phyloP scores from a whole-genome alignment of 2,797 vertebrate genomes.

The Tragopan temminckii region DNA sequence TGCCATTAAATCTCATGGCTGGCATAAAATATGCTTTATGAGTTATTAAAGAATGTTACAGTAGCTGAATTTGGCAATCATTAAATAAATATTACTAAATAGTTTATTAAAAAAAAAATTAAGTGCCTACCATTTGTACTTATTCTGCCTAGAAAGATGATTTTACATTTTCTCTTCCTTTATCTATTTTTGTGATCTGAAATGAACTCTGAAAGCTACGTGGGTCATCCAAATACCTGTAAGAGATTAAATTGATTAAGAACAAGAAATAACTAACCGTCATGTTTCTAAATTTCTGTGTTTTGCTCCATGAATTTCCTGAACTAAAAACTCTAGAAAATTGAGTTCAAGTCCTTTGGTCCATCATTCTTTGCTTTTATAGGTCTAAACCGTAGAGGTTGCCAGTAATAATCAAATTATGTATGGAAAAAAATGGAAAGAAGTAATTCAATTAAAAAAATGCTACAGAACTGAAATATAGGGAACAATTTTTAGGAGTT shows the following conservation, averaged over 20 bases:
- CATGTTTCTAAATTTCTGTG: neutral
- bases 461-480: neutral
- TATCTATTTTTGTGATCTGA: neutral
- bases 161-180: conserved; percentile 15
- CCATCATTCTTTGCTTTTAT: neutral
- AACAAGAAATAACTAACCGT: neutral
- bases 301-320: neutral
- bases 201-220: neutral
- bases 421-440: neutral
- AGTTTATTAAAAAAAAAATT: conserved; percentile 62
- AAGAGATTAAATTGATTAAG: neutral
- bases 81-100: conserved; percentile 73
- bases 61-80: conserved; percentile 49
- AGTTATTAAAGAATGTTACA: conserved; percentile 63
- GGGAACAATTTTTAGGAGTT: neutral
- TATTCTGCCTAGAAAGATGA: neutral
- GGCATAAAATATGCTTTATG: conserved; percentile 29
- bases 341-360: neutral
- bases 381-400: neutral
- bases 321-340: neutral
- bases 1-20: conserved; percentile 61
- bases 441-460: neutral
- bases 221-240: neutral
- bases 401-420: neutral
- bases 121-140: conserved; percentile 24